Percentiles rank a stretch among this genome's conserved stretches.
These are phyloP conservation scores for Frankliniella intonsa DNA, from an alignment of 2,888 invertebrate genomes.

Conservation along the genomic window DNA sequence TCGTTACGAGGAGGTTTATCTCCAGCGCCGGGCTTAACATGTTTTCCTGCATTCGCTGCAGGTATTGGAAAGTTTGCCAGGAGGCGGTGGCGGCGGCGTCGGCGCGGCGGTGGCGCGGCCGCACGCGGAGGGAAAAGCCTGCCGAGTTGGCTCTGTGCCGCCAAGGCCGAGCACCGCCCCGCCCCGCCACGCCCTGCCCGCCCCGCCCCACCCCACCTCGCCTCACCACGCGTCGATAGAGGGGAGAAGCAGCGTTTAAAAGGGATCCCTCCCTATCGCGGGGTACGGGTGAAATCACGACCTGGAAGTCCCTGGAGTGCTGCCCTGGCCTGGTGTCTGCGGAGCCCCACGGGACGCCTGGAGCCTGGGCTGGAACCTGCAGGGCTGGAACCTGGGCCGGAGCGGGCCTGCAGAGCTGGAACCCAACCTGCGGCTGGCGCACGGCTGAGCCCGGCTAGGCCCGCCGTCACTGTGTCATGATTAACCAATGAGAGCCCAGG, in stretches of 20 bases:
- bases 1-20: background rate
- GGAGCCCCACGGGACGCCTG: too few species aligned
- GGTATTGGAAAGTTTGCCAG: conserved; percentile 26
- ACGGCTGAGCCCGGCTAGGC: too few species aligned
- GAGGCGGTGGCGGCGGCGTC: background rate
- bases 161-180: background rate
- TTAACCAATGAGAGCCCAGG: too few species aligned
- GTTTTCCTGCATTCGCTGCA: conserved; percentile 18
- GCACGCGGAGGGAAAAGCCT: too few species aligned
- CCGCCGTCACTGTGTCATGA: too few species aligned
- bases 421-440: too few species aligned
- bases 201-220: background rate
- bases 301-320: background rate
- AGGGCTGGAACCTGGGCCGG: too few species aligned
- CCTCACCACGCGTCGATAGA: background rate
- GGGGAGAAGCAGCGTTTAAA: background rate
- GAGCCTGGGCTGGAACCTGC: too few species aligned
- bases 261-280: background rate
- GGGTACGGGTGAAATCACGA: background rate
- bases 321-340: background rate
- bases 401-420: too few species aligned
- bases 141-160: background rate
- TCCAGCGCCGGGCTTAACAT: background rate
- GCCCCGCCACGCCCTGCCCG: background rate
- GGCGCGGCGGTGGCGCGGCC: background rate